A percentile compares a stretch with the other conserved stretches of the same genome.
Evolutionary conservation across 2,113 vertebrate genomes (phyloP).

Genomic region (Pollachius pollachius): DNA sequence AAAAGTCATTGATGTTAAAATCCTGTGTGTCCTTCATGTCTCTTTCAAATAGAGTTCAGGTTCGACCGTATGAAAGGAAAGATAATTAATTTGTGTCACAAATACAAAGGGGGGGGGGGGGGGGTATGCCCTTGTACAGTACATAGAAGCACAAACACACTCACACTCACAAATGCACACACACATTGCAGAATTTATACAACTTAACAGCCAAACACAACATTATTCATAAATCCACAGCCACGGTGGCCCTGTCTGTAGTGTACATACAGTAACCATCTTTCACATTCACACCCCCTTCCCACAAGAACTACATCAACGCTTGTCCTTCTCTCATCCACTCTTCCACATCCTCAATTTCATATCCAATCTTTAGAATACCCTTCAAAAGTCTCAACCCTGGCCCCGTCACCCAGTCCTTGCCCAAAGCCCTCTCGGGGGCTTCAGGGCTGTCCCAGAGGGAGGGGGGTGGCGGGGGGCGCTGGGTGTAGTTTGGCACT

Average conservation of each 20-base stretch:
- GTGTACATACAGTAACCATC: conserved; percentile 53
- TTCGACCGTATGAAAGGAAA: conserved; percentile 54
- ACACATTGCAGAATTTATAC: conserved; percentile 65
- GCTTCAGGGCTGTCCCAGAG: conserved; percentile 71
- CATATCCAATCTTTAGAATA: not conserved
- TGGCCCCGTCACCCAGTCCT: conserved; percentile 30
- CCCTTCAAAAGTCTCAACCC: conserved; percentile 17
- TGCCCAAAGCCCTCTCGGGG: conserved; percentile 25
- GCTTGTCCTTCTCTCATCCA: conserved; percentile 31
- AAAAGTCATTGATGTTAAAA: conserved; percentile 45
- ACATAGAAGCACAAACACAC: conserved; percentile 44
- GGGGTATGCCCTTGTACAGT: conserved; percentile 60
- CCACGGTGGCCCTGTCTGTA: conserved; percentile 21
- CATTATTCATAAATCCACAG: conserved; percentile 40
- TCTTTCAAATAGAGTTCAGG: conserved; percentile 59
- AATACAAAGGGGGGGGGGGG: conserved; percentile 57
- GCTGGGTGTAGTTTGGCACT: conserved; percentile 72
- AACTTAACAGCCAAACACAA: conserved; percentile 54
- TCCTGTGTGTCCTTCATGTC: conserved; percentile 43
- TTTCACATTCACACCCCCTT: conserved; percentile 43
- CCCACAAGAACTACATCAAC: not conserved
- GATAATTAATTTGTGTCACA: conserved; percentile 51
- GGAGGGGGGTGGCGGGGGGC: conserved; percentile 64
- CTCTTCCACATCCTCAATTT: conserved; percentile 30
- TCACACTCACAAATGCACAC: conserved; percentile 26